These are phyloP conservation scores for Oscheius sp. DNA, from an alignment of 2,888 invertebrate genomes.

Conservation along the genomic window DNA sequence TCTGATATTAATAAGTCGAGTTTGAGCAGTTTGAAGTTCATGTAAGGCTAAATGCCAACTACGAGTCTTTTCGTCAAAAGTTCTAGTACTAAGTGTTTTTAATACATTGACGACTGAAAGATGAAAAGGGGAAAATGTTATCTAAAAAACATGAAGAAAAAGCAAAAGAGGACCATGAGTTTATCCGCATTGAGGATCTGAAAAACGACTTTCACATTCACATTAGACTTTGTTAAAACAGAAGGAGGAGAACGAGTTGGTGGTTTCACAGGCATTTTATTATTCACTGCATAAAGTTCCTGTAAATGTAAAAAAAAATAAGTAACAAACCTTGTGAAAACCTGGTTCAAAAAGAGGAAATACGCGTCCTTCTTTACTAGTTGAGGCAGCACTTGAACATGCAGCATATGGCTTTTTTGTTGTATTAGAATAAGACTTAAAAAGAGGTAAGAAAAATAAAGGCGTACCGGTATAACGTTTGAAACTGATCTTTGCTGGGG, in stretches of 20 bases:
- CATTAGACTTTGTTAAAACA: not conserved
- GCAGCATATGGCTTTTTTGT: not conserved
- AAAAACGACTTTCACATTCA: slow-evolving; percentile 1
- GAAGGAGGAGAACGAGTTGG: not conserved
- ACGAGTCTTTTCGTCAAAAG: slow-evolving; percentile 36
- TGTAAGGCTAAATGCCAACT: slow-evolving; percentile 33
- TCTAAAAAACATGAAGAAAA: slow-evolving; percentile 32
- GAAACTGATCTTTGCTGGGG: not conserved
- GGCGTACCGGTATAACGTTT: not conserved
- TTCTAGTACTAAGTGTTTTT: slow-evolving; percentile 41
- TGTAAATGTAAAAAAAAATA: not conserved
- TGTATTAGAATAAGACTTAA: not conserved
- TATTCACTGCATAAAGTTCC: too few species aligned
- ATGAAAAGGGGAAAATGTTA: slow-evolving; percentile 53
- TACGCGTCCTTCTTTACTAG: not conserved
- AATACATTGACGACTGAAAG: slow-evolving; percentile 40
- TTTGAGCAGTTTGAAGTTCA: slow-evolving; percentile 35
- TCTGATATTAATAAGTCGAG: not conserved
- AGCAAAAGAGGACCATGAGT: not conserved
- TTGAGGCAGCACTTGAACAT: not conserved
- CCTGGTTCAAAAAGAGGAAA: too few species aligned
- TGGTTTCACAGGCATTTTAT: not conserved
- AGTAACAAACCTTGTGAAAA: too few species aligned
- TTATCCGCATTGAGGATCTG: not conserved
- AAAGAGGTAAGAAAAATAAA: not conserved